Evolutionary conservation across 2,113 vertebrate genomes (phyloP).

Genomic region (Thymallus thymallus): DNA sequence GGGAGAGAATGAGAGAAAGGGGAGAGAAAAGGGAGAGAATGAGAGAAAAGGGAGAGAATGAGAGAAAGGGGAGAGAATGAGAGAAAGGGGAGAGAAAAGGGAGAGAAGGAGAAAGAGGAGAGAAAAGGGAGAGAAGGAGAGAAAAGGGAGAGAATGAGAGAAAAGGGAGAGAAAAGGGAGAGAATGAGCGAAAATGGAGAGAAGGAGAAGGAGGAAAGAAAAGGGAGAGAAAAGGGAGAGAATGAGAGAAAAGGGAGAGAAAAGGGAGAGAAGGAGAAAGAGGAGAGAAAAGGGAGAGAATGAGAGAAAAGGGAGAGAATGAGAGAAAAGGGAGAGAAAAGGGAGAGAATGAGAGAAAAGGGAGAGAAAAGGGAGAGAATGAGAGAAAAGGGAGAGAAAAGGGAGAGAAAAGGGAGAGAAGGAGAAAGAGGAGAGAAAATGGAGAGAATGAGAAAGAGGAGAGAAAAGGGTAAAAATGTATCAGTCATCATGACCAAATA

Average conservation of each 20-base stretch:
- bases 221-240: neutral
- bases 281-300: neutral
- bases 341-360: neutral
- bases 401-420: neutral
- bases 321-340: too few species aligned
- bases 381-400: too few species aligned
- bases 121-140: neutral
- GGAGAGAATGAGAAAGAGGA: neutral
- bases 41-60: too few species aligned
- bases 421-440: neutral
- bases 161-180: neutral
- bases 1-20: neutral
- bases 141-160: too few species aligned
- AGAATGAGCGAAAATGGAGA: too few species aligned
- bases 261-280: neutral
- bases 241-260: neutral
- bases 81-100: too few species aligned
- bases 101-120: neutral
- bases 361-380: neutral
- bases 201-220: too few species aligned
- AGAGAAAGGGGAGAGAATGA: neutral
- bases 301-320: too few species aligned
- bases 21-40: neutral
- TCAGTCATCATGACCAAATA: neutral
- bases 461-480: neutral